Evolutionary conservation across 2,797 vertebrate species (phyloP), one percentile per base, ranked within the genome.

Genomic region (Urophycis tenuis): DNA sequence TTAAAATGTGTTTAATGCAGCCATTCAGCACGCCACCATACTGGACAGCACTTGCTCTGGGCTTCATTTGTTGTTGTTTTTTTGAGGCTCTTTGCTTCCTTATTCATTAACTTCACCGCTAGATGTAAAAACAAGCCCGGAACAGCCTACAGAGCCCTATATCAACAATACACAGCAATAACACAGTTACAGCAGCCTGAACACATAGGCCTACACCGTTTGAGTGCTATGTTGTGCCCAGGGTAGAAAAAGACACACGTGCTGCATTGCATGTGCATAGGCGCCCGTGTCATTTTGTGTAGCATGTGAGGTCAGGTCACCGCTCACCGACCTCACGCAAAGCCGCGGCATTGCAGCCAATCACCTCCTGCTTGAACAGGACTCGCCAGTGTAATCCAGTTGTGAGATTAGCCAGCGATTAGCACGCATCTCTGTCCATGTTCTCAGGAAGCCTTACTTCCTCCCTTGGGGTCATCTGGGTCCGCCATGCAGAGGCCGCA

Each of bases 371-470:
- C 53, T 75, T 75, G 72, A 34, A 39, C 74, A 81, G 71, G 49
- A 17, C 72, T 69, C 25, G 19, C 74, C 76, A 72, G 6, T 77
- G 32, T 85, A 79, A 83, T 85, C 79, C 81, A 72, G 41, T 85
- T 86, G 81, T 78, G 41, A 87, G 77, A 81, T 83, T 81, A 81
- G 69, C 8, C 34, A 22, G 60, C 75, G 82, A 82, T 82, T 71
- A 78, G 71, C 30, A 30, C 75, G 64, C 73, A 74, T 77, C 75
- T 41, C 25, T 30, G 76, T 77, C 72, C 49, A 67, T 72, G 36
- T 74, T 29, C 70, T 75, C 32, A 36, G 74, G 25, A 15, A 71
- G 5, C 30, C 31, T 32, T 15, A 1, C n/a, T 33, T 32, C 12
- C 69, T 32, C 60, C n/a, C 60, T 67, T 17, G 19, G 19, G 69